Evolutionary conservation across 1,140 invertebrate genomes (phyloP).

Genomic region (Pentalonia nigronervosa): DNA sequence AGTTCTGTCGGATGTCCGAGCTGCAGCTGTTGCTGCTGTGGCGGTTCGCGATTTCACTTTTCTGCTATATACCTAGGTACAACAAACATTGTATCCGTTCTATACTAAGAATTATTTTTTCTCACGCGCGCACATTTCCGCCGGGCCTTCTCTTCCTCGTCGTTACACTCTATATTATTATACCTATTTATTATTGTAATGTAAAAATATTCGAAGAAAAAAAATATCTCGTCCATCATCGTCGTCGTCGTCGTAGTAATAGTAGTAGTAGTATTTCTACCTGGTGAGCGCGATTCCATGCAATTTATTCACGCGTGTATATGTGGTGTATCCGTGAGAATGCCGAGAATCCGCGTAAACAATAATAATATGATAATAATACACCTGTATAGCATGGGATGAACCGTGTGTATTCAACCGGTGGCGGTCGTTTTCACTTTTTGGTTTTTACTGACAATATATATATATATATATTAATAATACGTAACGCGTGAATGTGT

Average conservation of each 20-base stretch:
- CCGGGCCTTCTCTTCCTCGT: not conserved
- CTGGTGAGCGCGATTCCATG: not conserved
- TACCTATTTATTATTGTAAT: conserved; percentile 1
- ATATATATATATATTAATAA: not conserved
- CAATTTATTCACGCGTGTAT: not conserved
- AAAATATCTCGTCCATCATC: not conserved
- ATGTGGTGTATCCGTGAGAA: not conserved
- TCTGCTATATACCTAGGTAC: not conserved
- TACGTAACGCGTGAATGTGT: not conserved
- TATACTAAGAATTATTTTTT: not conserved
- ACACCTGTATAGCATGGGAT: not conserved
- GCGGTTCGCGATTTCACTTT: conserved; percentile 5
- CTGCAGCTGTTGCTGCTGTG: not conserved
- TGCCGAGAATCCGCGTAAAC: not conserved
- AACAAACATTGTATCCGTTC: not conserved
- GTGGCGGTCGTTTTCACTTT: not conserved
- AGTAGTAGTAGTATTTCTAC: not conserved
- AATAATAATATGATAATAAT: not conserved
- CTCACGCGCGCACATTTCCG: not conserved
- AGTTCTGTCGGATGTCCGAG: not conserved
- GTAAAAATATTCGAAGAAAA: not conserved
- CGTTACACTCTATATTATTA: not conserved
- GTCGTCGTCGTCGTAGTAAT: too few species aligned
- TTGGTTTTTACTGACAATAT: not conserved
- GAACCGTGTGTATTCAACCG: conserved; percentile 1